Evolutionary conservation across 2,113 vertebrate genomes (phyloP).

Genomic region (Toxotes jaculatrix): DNA sequence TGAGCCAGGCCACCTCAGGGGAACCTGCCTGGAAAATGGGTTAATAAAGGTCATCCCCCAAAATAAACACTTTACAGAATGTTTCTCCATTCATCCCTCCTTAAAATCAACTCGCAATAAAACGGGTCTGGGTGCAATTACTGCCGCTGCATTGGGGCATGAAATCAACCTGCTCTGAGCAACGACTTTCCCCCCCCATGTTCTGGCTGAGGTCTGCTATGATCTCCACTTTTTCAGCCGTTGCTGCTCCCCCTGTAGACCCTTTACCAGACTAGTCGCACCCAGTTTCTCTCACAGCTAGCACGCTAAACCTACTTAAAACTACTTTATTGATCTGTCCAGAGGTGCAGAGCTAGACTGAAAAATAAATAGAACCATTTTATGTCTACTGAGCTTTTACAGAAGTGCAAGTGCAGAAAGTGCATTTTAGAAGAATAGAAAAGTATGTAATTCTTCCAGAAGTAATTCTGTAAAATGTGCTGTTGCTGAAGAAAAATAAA

Average conservation of each 20-base stretch:
- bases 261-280: constrained; percentile 80
- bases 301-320: constrained; percentile 77
- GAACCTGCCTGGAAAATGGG: constrained; percentile 91
- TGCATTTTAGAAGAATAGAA: constrained; percentile 70
- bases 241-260: constrained; percentile 67
- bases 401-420: constrained; percentile 77
- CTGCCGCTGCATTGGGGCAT: constrained; percentile 92
- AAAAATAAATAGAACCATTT: constrained; percentile 79
- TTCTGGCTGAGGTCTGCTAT: constrained; percentile 92
- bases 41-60: constrained; percentile 98
- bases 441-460: constrained; percentile 66
- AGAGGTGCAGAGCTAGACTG: constrained; percentile 79
- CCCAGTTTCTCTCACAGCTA: constrained; percentile 78
- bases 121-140: constrained; percentile 98
- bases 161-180: constrained; percentile 93
- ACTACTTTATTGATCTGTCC: constrained; percentile 80
- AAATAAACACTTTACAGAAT: constrained; percentile 99
- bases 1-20: constrained; percentile 87
- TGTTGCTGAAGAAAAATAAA: constrained; percentile 72
- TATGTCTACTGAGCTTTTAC: constrained; percentile 78
- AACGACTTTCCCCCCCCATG: constrained; percentile 81
- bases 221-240: constrained; percentile 69
- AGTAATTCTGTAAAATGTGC: constrained; percentile 74
- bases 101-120: constrained; percentile 98
- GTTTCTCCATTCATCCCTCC: constrained; percentile 94